Evolutionary conservation across 2,797 vertebrate genomes (phyloP).

Genomic region (Sarcophilus harrisii): DNA sequence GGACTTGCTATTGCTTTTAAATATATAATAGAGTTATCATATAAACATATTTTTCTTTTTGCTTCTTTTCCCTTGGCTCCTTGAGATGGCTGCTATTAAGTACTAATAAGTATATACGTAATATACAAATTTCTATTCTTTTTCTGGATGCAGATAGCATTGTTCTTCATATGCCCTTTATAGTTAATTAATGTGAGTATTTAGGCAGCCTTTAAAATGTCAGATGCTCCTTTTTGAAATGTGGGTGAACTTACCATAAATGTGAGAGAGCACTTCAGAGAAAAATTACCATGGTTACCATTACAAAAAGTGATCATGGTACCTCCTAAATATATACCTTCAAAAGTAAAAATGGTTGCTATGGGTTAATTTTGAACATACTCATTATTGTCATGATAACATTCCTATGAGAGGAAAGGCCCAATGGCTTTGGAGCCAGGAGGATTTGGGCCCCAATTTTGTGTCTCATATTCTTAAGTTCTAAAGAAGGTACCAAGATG

Average conservation of each 20-base stretch:
- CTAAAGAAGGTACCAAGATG: background rate
- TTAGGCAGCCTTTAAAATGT: background rate
- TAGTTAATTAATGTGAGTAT: background rate
- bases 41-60: background rate
- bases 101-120: background rate
- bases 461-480: background rate
- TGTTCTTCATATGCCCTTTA: background rate
- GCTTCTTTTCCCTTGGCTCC: background rate
- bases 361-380: background rate
- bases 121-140: background rate
- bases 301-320: background rate
- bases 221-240: background rate
- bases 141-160: background rate
- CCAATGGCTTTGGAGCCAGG: background rate
- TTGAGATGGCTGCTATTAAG: background rate
- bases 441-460: background rate
- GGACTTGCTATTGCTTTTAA: background rate
- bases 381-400: background rate
- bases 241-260: background rate
- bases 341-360: background rate
- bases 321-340: background rate
- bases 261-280: background rate
- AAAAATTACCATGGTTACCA: background rate
- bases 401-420: background rate
- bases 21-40: background rate